Evolutionary conservation across 2,113 vertebrate species (phyloP).

Genomic region (Leuciscus idus): DNA sequence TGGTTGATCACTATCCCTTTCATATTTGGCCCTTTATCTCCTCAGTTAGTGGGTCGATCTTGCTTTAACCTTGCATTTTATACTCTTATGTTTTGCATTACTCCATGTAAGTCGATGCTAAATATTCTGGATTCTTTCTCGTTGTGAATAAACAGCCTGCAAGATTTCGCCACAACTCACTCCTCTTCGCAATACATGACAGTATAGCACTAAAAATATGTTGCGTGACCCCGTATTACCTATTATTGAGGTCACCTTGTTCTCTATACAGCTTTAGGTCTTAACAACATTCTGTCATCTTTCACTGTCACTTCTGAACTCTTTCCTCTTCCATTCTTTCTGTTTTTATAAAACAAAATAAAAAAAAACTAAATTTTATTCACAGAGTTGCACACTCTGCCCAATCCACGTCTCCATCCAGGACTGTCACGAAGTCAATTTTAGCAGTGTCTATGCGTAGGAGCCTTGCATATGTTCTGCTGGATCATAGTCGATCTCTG

Average conservation of each 20-base stretch:
- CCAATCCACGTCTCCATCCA: no score
- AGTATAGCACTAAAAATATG: background rate
- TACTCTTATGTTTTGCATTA: no score
- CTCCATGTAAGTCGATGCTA: no score
- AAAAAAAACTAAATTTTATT: background rate
- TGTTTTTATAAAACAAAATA: background rate
- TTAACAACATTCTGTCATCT: constrained; percentile 5
- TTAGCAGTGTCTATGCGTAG: background rate
- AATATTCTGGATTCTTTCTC: background rate
- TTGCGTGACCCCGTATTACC: background rate
- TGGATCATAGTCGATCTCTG: background rate
- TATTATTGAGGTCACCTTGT: background rate
- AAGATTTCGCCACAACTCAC: background rate
- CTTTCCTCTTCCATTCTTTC: background rate
- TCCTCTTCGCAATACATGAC: background rate
- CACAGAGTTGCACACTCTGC: no score
- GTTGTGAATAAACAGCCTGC: background rate
- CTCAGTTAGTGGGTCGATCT: no score
- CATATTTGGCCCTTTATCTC: no score
- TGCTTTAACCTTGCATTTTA: no score
- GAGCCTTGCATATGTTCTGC: background rate
- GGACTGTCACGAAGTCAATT: no score
- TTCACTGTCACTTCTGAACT: constrained; percentile 18
- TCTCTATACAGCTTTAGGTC: background rate
- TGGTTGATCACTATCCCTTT: no score